Percentiles rank a stretch among this genome's conserved stretches.
Evolutionary conservation across 2,113 vertebrate species (phyloP).

Genomic region (Syrrhaptes paradoxus): DNA sequence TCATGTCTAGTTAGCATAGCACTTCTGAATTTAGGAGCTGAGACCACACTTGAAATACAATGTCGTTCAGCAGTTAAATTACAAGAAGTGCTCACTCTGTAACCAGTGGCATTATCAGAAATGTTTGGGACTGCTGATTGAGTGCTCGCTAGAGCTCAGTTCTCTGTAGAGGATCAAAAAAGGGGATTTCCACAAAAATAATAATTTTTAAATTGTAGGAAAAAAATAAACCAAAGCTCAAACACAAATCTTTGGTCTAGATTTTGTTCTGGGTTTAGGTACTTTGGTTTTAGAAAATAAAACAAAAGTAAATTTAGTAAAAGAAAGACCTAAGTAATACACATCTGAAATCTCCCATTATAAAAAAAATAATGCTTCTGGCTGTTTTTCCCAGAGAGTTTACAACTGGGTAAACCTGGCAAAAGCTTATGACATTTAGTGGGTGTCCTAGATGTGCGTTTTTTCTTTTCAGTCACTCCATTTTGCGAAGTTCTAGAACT

Average conservation of each 20-base stretch:
- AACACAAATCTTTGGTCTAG: background rate
- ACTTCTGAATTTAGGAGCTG: constrained; percentile 20
- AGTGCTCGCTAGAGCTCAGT: background rate
- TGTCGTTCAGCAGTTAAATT: background rate
- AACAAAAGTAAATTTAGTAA: background rate
- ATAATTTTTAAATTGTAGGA: background rate
- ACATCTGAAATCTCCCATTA: background rate
- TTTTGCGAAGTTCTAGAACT: background rate
- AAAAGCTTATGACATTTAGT: background rate
- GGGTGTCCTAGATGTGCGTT: background rate
- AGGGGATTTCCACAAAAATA: background rate
- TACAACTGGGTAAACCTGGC: background rate
- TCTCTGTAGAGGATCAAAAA: background rate
- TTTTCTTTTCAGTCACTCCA: background rate
- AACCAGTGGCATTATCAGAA: background rate
- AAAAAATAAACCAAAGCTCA: background rate
- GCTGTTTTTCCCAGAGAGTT: background rate
- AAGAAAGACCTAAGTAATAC: background rate
- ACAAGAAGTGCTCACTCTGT: background rate
- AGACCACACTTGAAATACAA: background rate
- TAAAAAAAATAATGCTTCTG: rapidly evolving
- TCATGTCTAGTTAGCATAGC: background rate
- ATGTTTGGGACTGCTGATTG: background rate
- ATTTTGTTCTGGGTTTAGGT: background rate
- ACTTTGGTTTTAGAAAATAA: background rate